These are phyloP conservation scores for Drymodes brunneopygia DNA, from an alignment of 2,113 vertebrate species.

Conservation along the genomic window DNA sequence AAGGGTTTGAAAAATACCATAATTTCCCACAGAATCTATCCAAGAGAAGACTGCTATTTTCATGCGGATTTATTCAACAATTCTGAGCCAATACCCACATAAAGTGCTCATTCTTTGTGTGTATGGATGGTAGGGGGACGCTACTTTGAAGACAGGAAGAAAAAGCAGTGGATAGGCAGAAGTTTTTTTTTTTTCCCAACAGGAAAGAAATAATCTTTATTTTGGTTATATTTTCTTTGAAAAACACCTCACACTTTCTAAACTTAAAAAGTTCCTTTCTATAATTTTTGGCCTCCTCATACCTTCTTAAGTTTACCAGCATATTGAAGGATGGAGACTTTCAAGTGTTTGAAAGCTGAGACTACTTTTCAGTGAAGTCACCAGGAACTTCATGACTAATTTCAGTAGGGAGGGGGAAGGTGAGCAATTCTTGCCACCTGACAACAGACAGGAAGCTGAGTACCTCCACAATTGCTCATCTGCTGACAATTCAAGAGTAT, in stretches of 20 bases:
- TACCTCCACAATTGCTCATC: constrained; percentile 4
- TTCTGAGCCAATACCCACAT: not conserved
- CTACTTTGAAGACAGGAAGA: not conserved
- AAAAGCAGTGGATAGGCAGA: not conserved
- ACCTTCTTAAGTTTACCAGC: not conserved
- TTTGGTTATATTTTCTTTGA: not conserved
- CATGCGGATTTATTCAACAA: not conserved
- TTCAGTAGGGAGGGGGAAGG: constrained; percentile 20
- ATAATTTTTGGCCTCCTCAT: not conserved
- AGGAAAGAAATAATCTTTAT: not conserved
- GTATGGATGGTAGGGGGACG: not conserved
- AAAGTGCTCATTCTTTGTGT: not conserved
- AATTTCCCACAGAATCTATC: not conserved
- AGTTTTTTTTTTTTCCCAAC: not conserved
- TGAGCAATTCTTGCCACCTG: constrained; percentile 6
- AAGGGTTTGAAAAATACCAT: not conserved
- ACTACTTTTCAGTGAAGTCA: not conserved
- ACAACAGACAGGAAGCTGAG: constrained; percentile 16
- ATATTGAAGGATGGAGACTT: not conserved
- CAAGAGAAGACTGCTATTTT: not conserved
- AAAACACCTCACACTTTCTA: not conserved
- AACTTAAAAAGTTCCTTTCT: not conserved
- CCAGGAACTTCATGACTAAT: not conserved
- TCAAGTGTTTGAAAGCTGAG: not conserved
- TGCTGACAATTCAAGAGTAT: constrained; percentile 6